Evolutionary conservation across 2,888 invertebrate genomes (phyloP).

Genomic region (Drosophila stalkeri): DNA sequence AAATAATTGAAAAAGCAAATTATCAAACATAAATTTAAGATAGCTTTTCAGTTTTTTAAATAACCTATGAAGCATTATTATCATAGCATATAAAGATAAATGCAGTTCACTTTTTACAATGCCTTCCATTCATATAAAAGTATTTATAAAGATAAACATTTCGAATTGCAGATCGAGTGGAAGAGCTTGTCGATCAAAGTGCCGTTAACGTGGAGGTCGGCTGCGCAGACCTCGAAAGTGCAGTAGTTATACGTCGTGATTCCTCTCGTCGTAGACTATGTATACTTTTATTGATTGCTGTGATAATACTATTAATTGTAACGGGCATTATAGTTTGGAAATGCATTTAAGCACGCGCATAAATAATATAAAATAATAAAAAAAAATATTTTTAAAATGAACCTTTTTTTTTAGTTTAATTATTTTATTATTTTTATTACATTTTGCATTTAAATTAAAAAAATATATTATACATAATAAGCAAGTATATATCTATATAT

Average conservation of each 20-base stretch:
- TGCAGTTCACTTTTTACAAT: not conserved
- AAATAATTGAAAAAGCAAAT: too few species aligned
- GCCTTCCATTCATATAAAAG: not conserved
- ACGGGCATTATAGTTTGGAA: not conserved
- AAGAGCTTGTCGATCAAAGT: constrained; percentile 91
- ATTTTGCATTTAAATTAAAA: too few species aligned
- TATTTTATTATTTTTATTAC: too few species aligned
- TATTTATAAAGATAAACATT: not conserved
- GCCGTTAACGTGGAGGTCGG: constrained; percentile 91
- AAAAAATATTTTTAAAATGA: too few species aligned
- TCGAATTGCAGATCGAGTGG: constrained; percentile 90
- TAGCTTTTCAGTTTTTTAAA: too few species aligned
- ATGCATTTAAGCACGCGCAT: not conserved
- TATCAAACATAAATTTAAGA: too few species aligned
- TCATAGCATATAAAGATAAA: not conserved
- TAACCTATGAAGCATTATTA: too few species aligned
- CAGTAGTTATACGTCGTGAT: constrained; percentile 92
- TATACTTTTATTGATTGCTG: not conserved
- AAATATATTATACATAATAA: too few species aligned
- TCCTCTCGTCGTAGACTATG: not conserved
- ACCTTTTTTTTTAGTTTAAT: too few species aligned
- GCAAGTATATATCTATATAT: too few species aligned
- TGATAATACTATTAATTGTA: not conserved
- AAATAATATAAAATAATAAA: too few species aligned
- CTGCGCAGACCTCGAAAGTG: constrained; percentile 91